These are phyloP conservation scores for Nibea albiflora DNA, from an alignment of 2,113 vertebrate species.

Conservation along the genomic window DNA sequence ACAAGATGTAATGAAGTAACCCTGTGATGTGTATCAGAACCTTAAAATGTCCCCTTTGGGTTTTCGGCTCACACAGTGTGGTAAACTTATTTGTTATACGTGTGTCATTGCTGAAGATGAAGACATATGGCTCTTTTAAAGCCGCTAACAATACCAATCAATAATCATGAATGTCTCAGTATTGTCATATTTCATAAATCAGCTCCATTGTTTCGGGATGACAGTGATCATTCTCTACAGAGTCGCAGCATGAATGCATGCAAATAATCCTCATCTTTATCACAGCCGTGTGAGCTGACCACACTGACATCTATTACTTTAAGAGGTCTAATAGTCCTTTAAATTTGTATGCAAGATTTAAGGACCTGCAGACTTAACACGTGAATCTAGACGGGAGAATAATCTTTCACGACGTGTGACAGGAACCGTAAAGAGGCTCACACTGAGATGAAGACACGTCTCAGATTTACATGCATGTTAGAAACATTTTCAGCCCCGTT, in stretches of 20 bases:
- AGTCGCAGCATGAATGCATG: constrained; percentile 68
- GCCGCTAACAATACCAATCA: constrained; percentile 88
- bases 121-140: constrained; percentile 87
- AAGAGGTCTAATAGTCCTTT: constrained; percentile 1
- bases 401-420: constrained; percentile 29
- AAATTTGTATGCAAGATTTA: constrained; percentile 12
- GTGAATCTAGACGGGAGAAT: constrained; percentile 11
- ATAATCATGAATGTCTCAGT: constrained; percentile 86
- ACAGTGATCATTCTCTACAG: constrained; percentile 84
- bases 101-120: constrained; percentile 83
- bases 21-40: constrained; percentile 76
- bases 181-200: constrained; percentile 88
- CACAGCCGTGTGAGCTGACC: constrained; percentile 69
- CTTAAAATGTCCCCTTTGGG: constrained; percentile 74
- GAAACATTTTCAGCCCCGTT: constrained; percentile 18
- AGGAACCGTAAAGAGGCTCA: constrained; percentile 18
- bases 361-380: background rate
- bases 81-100: constrained; percentile 85
- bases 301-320: constrained; percentile 67
- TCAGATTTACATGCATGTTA: constrained; percentile 45
- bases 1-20: constrained; percentile 75
- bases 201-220: constrained; percentile 81
- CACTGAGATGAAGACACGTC: constrained; percentile 45
- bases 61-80: constrained; percentile 64
- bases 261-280: constrained; percentile 76